Evolutionary conservation across 2,113 vertebrate species (phyloP), one percentile per base, ranked within the genome.

Genomic region (Polyodon spathula): DNA sequence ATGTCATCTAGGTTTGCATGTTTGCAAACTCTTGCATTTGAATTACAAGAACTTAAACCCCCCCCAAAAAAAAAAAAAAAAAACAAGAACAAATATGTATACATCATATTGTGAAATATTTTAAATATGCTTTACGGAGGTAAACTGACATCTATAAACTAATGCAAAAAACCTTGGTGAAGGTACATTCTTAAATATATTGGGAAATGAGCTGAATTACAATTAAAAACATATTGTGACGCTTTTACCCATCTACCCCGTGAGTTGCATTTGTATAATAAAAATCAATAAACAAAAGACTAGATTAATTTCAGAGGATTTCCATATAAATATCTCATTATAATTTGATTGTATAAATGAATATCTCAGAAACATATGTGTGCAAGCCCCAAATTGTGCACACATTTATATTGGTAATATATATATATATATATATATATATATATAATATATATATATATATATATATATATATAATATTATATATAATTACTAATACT

Each of bases 61-160:
- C 57, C 42, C 56, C 52, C 52, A 66, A 27, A 27, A 27, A 27
- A 27, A 27, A 27, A 27, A 27, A 27, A 27, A 27, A 27, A 27
- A 27, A 27, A 27, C 27, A 27, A 27, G 3, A 27, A 27, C 27
- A 27, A 27, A 27, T 27, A 27, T 27, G 27, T 3, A 27, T 27
- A 27, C 27, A 27, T 27, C 27, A 27, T 27, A 3, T 27, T 27
- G 27, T 27, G 27, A 27, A 27, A 27, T 27, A 27, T 27, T 27
- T 27, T 27, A 27, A 27, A 27, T 27, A 27, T 27, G 27, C 27
- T 27, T 27, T 27, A 38, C 41, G 71, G 73, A 79, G 71, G 59
- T 39, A 1, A 50, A 59, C 60, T 71, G 64, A 54, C 54, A 57
- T 66, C 40, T 70, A 69, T 68, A 74, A 76, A 72, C 60, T 69